A percentile compares a stretch with the other conserved stretches of the same genome.
phyloP scores from a whole-genome alignment of 2,113 vertebrate genomes.

The Ailurus styani region DNA sequence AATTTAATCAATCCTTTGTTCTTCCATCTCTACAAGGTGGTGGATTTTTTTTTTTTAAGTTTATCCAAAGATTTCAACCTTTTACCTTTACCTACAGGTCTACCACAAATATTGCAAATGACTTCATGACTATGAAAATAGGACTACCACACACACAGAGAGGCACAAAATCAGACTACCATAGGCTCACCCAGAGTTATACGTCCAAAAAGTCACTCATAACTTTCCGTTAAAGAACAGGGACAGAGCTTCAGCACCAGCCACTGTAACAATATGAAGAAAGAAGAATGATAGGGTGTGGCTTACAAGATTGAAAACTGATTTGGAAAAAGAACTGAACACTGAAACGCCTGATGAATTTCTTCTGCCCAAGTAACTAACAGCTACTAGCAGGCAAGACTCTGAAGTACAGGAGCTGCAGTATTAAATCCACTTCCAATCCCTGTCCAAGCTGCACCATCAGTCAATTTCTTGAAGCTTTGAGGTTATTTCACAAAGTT shows the following conservation, averaged over 20 bases:
- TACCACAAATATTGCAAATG: neutral
- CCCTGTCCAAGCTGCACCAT: neutral
- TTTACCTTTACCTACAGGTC: neutral
- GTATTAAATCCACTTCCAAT: neutral
- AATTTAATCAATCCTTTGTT: constrained; percentile 26
- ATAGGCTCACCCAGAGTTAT: neutral
- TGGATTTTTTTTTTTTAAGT: neutral
- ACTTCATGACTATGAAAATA: neutral
- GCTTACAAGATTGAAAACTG: neutral
- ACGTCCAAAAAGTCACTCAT: neutral
- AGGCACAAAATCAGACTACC: neutral
- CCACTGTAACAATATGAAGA: neutral
- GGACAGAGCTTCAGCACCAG: neutral
- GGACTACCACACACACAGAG: neutral
- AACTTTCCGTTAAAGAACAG: neutral
- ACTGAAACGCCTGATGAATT: neutral
- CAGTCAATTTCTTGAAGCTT: neutral
- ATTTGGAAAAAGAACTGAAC: neutral
- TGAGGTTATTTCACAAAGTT: constrained; percentile 1
- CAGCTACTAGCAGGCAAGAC: neutral
- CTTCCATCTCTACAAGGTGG: neutral
- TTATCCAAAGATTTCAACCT: neutral
- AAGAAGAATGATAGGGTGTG: neutral
- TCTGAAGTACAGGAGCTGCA: neutral
- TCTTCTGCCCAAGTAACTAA: neutral